Base-by-base conservation (phyloP, 1,140 invertebrate species). In the Orius insidiosus region DNA sequence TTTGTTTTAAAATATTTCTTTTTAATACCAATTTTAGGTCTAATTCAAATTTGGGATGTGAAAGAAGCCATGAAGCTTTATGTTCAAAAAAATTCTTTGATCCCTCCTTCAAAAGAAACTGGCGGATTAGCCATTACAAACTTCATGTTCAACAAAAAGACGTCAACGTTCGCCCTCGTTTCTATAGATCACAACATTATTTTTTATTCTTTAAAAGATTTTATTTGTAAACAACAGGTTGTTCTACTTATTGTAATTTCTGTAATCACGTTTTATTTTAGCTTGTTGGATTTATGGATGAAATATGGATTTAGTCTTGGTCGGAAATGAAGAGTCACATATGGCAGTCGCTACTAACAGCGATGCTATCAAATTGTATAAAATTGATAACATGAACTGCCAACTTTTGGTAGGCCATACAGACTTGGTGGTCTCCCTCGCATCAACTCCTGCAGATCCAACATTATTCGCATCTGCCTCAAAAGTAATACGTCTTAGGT, bases 331-430 rank as follows among this genome's bases (percentile, higher is more conserved):
- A 52, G 78, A 85, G 47, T 68, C 68, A 19, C 75, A 84, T 58
- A 58, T 93, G 46, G 84, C 80, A 16, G 77, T 95, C 8, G 87
- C 88, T 11, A 92, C 87, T 3, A 95, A 95, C 59, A 90, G 84
- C 58, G 65, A 65, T 36, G 77, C 87, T 58, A 77, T 95, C n/a
- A 90, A 90, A 65, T 62, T 92, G 31, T 94, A 88, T 59, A 64
- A 76, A 43, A 66, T 72, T 16, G 52, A 60, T 1, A 71, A 70
- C 5, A 88, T 89, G 76, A 78, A 78, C 62, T 93, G 85, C 61
- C 69, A 78, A 58, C 67, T 94, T 47, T 58, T 94, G 3, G 73
- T 76, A 55, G 92, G 90, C 0, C 93, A 97, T 57, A 77, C 74
- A 15, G 86, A 94, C 60, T 77, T 88, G 45, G 83, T 96, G 13